These are phyloP conservation scores for Graptemys geographica DNA, from an alignment of 2,797 vertebrate species.

Conservation along the genomic window DNA sequence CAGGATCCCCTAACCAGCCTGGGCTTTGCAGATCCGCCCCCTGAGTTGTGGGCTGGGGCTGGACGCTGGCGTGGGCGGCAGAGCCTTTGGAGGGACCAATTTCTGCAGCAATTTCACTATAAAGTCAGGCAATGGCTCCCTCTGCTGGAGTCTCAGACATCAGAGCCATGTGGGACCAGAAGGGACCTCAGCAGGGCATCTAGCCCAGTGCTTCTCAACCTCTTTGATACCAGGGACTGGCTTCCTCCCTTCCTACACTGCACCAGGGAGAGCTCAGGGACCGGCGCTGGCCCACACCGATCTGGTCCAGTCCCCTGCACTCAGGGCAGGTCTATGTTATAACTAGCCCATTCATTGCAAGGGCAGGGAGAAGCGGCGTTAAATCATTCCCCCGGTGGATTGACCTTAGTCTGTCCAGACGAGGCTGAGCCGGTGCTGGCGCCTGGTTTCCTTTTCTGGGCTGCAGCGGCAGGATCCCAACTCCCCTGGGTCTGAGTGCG, in stretches of 20 bases:
- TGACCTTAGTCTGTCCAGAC: background rate
- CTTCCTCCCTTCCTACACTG: too few species aligned
- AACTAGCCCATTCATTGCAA: background rate
- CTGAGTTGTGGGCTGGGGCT: too few species aligned
- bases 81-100: background rate
- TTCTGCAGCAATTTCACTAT: background rate
- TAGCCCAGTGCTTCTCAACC: too few species aligned
- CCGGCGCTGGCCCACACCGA: too few species aligned
- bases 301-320: background rate
- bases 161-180: fast-evolving
- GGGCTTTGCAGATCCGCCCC: background rate
- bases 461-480: background rate
- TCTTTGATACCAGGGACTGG: too few species aligned
- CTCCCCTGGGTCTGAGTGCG: too few species aligned
- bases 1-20: too few species aligned
- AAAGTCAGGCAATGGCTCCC: background rate
- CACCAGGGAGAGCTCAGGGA: too few species aligned
- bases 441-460: background rate
- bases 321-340: background rate
- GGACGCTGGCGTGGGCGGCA: too few species aligned
- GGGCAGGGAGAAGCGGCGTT: background rate
- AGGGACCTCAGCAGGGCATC: background rate
- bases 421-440: background rate
- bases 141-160: background rate
- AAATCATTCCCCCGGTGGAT: background rate